Conservation (phyloP, 2,888 invertebrate genomes). For the Gerris lacustris region DNA sequence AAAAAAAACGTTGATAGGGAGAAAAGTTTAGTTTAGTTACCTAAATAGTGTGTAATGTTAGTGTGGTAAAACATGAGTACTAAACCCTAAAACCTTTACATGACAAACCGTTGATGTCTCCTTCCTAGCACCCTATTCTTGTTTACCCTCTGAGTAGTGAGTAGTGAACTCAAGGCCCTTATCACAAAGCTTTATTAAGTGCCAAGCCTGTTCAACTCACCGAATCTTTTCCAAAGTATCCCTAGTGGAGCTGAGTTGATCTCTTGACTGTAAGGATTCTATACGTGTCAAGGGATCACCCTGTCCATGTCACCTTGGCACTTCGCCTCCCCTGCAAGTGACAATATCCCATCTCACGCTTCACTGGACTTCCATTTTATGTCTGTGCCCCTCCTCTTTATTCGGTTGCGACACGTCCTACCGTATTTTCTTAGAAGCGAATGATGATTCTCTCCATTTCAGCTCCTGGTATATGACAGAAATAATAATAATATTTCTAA, state of each 20-base stretch:
- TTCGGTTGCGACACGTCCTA: background rate
- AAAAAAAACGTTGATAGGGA: too few relatives aligned
- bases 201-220: background rate
- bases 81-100: too few relatives aligned
- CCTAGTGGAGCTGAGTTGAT: background rate
- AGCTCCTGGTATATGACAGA: too few relatives aligned
- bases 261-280: background rate
- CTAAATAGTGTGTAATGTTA: too few relatives aligned
- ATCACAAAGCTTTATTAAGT: background rate
- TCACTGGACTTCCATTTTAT: background rate
- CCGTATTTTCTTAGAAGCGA: too few relatives aligned
- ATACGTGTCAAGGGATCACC: background rate
- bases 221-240: background rate
- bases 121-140: background rate
- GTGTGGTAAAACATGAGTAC: too few relatives aligned
- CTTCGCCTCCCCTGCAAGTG: background rate
- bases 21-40: too few relatives aligned
- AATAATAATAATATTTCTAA: too few relatives aligned
- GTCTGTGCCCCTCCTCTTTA: background rate
- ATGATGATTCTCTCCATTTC: too few relatives aligned
- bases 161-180: background rate
- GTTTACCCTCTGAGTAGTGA: background rate
- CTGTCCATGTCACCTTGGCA: background rate
- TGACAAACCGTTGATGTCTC: background rate
- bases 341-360: slow-evolving; percentile 5